A percentile compares a stretch with the other conserved stretches of the same genome.
Conservation (phyloP, 2,113 vertebrate species). For the Uria aalge region DNA sequence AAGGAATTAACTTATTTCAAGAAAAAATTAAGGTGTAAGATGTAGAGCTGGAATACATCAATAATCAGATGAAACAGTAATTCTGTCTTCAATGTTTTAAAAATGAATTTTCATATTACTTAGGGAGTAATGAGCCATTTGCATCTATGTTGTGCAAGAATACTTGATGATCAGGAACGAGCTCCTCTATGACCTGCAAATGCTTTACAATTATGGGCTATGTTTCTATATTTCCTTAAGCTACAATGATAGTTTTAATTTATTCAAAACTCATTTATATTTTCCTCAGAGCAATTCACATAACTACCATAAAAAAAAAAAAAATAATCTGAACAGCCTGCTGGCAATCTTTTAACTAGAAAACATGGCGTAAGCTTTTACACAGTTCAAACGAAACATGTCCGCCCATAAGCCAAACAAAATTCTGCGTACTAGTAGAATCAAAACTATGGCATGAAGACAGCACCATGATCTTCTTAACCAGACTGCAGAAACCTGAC, state of each 20-base stretch:
- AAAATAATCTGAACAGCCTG: not conserved
- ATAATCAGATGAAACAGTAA: not conserved
- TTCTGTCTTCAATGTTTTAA: not conserved
- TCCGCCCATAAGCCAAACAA: not conserved
- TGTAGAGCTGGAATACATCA: not conserved
- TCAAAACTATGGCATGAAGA: not conserved
- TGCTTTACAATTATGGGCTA: not conserved
- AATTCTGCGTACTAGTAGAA: not conserved
- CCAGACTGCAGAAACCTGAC: not conserved
- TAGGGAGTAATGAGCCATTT: not conserved
- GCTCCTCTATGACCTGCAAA: not conserved
- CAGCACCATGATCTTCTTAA: not conserved
- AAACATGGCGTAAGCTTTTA: not conserved
- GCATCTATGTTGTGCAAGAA: not conserved
- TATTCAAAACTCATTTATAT: not conserved
- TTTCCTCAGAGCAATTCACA: conserved; percentile 4
- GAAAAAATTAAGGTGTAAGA: not conserved
- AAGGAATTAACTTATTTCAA: not conserved
- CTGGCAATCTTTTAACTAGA: not conserved
- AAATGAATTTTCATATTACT: not conserved
- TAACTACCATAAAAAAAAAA: not conserved
- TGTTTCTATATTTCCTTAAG: not conserved
- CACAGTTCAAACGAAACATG: not conserved
- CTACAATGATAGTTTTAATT: not conserved
- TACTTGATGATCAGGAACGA: not conserved